phyloP scores from a whole-genome alignment of 2,797 vertebrate genomes.

The Pangasius djambal region DNA sequence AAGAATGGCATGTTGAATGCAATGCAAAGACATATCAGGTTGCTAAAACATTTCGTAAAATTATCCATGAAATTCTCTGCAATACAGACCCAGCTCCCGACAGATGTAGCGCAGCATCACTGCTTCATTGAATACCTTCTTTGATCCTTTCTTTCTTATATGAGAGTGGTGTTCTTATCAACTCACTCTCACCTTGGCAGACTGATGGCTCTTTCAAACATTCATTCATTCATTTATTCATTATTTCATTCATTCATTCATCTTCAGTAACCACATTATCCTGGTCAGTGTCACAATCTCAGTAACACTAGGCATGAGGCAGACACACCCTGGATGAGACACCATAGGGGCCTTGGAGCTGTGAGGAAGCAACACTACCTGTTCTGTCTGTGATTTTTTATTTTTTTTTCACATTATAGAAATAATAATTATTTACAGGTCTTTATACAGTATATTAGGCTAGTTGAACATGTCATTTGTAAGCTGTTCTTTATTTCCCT shows the following conservation, averaged over 20 bases:
- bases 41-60: background rate
- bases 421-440: background rate
- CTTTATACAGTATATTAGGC: background rate
- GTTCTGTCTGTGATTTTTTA: background rate
- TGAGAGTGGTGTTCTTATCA: background rate
- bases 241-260: background rate
- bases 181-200: background rate
- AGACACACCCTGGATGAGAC: background rate
- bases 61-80: background rate
- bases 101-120: background rate
- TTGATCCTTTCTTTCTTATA: slow-evolving; percentile 2
- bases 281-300: background rate
- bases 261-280: background rate
- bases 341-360: background rate
- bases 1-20: background rate
- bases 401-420: background rate
- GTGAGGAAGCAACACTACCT: background rate
- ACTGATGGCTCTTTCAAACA: background rate
- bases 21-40: background rate
- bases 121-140: slow-evolving; percentile 9
- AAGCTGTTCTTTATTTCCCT: background rate
- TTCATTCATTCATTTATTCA: background rate
- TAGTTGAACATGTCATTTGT: background rate
- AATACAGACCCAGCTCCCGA: background rate
- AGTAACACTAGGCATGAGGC: background rate